A percentile compares a stretch with the other conserved stretches of the same genome.
phyloP scores from a whole-genome alignment of 2,797 vertebrate genomes.

The Lepus townsendii region DNA sequence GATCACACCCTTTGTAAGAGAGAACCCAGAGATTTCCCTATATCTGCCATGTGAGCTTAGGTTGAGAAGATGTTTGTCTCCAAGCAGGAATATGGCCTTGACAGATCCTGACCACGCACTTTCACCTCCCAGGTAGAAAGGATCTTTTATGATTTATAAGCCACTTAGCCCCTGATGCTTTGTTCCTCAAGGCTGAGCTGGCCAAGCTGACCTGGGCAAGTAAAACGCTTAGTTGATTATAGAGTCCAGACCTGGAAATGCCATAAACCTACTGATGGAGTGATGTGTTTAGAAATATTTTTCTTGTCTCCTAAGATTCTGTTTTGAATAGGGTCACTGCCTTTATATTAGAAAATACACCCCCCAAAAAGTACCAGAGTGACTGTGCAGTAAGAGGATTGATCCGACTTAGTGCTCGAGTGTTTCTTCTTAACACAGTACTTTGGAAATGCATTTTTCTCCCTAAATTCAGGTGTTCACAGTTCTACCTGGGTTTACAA shows the following conservation, averaged over 20 bases:
- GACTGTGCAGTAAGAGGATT: not conserved
- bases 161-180: too few species aligned
- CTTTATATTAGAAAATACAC: not conserved
- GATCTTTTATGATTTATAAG: not conserved
- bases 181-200: not conserved
- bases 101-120: not conserved
- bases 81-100: not conserved
- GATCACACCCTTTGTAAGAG: too few species aligned
- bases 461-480: not conserved
- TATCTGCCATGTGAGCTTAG: not conserved
- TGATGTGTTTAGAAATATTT: not conserved
- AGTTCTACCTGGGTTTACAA: not conserved
- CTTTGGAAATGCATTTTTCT: not conserved
- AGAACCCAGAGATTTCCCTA: not conserved
- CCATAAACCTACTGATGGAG: not conserved
- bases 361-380: not conserved
- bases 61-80: not conserved
- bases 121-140: not conserved
- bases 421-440: not conserved
- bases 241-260: not conserved
- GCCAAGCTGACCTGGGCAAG: not conserved
- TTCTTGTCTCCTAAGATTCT: not conserved
- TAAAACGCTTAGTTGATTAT: not conserved
- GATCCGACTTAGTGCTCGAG: not conserved
- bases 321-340: not conserved